phyloP scores from a whole-genome alignment of 2,113 vertebrate genomes.

The Pristiophorus japonicus region DNA sequence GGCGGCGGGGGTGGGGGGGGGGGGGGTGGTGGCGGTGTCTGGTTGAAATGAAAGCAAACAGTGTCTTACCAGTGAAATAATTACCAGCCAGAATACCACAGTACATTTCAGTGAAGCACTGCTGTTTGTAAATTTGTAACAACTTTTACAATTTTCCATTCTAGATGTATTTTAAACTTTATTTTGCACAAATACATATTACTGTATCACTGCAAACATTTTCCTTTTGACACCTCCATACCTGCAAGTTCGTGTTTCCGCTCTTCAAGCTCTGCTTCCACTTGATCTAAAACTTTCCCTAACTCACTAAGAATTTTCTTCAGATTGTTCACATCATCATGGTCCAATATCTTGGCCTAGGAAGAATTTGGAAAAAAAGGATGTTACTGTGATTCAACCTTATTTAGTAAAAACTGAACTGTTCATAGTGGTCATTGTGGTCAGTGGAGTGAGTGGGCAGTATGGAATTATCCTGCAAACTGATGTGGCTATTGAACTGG shows the following conservation, averaged over 20 bases:
- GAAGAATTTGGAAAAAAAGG: background rate
- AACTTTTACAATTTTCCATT: background rate
- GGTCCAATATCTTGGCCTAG: slow-evolving; percentile 94
- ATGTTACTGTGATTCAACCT: background rate
- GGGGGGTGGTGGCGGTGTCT: too few relatives aligned
- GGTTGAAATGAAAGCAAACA: background rate
- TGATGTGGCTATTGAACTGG: background rate
- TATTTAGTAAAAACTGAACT: background rate
- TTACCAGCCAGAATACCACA: background rate
- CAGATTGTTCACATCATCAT: slow-evolving; percentile 90
- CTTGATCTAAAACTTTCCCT: slow-evolving; percentile 91
- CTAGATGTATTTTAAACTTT: background rate
- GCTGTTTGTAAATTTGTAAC: background rate
- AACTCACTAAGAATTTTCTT: slow-evolving; percentile 94
- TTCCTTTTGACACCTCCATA: slow-evolving; percentile 46
- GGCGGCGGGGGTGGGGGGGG: too few relatives aligned
- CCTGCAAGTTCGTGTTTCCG: slow-evolving; percentile 93
- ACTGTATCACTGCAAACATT: background rate
- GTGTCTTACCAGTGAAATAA: background rate
- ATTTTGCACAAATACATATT: too few relatives aligned
- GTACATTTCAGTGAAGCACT: background rate
- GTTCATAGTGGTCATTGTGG: background rate
- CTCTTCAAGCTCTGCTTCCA: slow-evolving; percentile 93
- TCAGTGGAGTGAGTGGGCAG: background rate
- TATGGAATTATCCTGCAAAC: background rate